Evolutionary conservation across 2,888 invertebrate genomes (phyloP).

Genomic region (Palloptera scutellata): DNA sequence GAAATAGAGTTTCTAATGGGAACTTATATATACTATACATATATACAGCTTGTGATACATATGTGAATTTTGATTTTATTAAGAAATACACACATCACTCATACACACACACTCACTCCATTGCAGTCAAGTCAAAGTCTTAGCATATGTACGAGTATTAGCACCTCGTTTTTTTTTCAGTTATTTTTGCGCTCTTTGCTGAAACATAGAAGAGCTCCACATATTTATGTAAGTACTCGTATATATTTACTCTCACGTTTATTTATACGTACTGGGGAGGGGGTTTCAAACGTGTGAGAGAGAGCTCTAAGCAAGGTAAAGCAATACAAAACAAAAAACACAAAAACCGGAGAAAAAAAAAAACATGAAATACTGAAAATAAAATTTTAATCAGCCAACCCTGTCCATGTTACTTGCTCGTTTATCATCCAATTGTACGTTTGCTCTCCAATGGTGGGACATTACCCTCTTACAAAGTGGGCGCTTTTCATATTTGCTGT

Average conservation of each 20-base stretch:
- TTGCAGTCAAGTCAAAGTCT: neutral
- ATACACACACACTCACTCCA: constrained; percentile 20
- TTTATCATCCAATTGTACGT: constrained; percentile 62
- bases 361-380: constrained; percentile 43
- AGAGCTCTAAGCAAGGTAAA: constrained; percentile 7
- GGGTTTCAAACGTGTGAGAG: neutral
- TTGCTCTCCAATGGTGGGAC: constrained; percentile 48
- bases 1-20: constrained; percentile 11
- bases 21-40: too few species aligned
- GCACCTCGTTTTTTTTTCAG: too few species aligned
- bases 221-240: too few species aligned
- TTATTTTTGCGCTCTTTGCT: constrained; percentile 25
- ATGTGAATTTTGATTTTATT: constrained; percentile 8
- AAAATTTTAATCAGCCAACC: constrained; percentile 50
- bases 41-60: neutral
- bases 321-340: constrained; percentile 34
- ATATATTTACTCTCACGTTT: too few species aligned
- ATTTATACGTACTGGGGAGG: neutral
- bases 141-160: constrained; percentile 27
- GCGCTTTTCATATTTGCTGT: too few species aligned
- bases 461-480: constrained; percentile 31
- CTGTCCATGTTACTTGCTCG: constrained; percentile 51
- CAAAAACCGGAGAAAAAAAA: constrained; percentile 48
- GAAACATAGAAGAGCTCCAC: neutral
- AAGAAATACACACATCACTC: constrained; percentile 21